Evolutionary conservation across 2,888 invertebrate genomes (phyloP).

Genomic region (Nymphalis urticae): DNA sequence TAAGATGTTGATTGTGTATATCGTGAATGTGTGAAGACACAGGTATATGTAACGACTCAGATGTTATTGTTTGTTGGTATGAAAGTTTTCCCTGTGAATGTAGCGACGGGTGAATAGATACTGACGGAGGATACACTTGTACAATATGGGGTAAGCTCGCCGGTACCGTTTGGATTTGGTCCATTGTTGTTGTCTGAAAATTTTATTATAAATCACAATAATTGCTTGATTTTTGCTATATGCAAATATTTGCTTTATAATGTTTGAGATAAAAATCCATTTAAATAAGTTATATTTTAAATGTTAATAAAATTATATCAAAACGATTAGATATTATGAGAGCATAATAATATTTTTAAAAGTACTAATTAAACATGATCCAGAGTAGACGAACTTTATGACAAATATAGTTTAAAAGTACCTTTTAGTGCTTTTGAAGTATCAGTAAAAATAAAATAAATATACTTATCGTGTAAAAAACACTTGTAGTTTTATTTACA

Average conservation of each 20-base stretch:
- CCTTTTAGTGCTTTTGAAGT: constrained; percentile 9
- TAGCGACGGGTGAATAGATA: constrained; percentile 61
- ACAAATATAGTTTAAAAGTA: background rate
- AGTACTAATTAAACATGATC: background rate
- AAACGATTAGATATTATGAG: background rate
- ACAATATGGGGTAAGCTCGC: constrained; percentile 62
- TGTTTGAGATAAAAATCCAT: too few relatives aligned
- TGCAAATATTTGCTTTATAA: too few relatives aligned
- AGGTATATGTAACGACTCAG: constrained; percentile 61
- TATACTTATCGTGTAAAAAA: background rate
- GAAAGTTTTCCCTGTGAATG: constrained; percentile 62
- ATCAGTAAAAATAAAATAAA: constrained; percentile 16
- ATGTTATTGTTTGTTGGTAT: constrained; percentile 63
- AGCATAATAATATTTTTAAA: background rate
- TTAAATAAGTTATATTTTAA: background rate
- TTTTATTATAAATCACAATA: background rate
- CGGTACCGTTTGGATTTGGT: constrained; percentile 59
- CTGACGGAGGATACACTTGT: constrained; percentile 63
- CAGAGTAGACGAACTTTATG: background rate
- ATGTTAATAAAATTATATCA: background rate
- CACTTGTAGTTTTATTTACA: constrained; percentile 39
- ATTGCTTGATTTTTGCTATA: background rate
- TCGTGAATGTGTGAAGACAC: constrained; percentile 52
- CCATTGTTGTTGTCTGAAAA: constrained; percentile 50
- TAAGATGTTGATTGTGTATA: constrained; percentile 52